Conservation (phyloP, 1,140 invertebrate genomes). For the Aphelenchoides besseyi region DNA sequence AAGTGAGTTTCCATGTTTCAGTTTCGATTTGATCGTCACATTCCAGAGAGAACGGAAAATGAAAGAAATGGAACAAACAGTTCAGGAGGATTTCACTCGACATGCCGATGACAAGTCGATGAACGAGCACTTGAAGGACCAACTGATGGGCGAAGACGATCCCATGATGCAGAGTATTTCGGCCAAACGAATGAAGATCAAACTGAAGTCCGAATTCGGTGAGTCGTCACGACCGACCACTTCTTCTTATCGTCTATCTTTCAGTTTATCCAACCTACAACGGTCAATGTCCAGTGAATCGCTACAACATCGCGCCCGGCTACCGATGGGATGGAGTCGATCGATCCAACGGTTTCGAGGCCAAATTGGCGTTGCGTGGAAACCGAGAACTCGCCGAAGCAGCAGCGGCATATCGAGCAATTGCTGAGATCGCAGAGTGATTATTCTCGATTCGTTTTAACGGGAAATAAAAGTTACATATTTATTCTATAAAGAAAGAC, state of each 20-base stretch:
- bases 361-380: conserved; percentile 70
- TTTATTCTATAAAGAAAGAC: too few relatives aligned
- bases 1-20: conserved; percentile 27
- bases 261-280: conserved; percentile 51
- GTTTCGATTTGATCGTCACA: not conserved
- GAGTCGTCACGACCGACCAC: too few relatives aligned
- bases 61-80: conserved; percentile 46
- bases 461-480: too few relatives aligned
- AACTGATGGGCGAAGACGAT: conserved; percentile 45
- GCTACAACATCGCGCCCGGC: conserved; percentile 84
- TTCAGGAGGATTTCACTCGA: conserved; percentile 47
- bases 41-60: conserved; percentile 46
- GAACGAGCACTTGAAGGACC: conserved; percentile 50
- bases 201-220: conserved; percentile 45
- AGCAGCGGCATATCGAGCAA: too few relatives aligned
- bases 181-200: conserved; percentile 33
- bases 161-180: conserved; percentile 44
- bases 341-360: too few relatives aligned
- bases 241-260: conserved; percentile 25
- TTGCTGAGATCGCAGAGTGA: too few relatives aligned
- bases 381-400: too few relatives aligned
- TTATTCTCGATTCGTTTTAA: too few relatives aligned
- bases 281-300: conserved; percentile 68
- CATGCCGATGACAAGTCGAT: conserved; percentile 49
- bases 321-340: conserved; percentile 97